phyloP scores from a whole-genome alignment of 1,140 invertebrate species.

The Drosophila ohnishii region DNA sequence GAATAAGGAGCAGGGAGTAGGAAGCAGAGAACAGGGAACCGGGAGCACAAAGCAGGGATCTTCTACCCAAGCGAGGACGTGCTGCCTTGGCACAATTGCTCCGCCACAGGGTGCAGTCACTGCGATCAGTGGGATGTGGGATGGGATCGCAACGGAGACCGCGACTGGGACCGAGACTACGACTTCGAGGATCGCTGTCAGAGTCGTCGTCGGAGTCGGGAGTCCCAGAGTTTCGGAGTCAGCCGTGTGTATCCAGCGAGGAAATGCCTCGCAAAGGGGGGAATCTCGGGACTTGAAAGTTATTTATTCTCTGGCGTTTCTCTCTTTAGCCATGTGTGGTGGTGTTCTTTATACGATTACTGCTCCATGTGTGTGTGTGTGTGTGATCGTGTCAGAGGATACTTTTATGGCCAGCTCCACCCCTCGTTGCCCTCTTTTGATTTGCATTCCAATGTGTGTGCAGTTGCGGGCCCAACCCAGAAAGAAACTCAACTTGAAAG shows the following conservation, averaged over 20 bases:
- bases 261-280: conserved; percentile 53
- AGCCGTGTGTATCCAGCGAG: conserved; percentile 73
- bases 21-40: background rate
- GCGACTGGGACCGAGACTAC: conserved; percentile 7
- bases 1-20: background rate
- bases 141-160: conserved; percentile 23
- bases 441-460: conserved; percentile 79
- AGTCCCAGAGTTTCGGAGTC: conserved; percentile 40
- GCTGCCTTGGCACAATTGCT: conserved; percentile 65
- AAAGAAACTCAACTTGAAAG: conserved; percentile 27
- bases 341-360: background rate
- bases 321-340: conserved; percentile 10
- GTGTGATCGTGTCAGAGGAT: conserved; percentile 62
- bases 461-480: conserved; percentile 65
- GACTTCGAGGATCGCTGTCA: conserved; percentile 32
- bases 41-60: conserved; percentile 25
- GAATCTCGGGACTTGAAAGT: conserved; percentile 54
- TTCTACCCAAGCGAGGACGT: conserved; percentile 67
- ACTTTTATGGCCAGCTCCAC: conserved; percentile 66
- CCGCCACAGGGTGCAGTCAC: conserved; percentile 76
- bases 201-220: conserved; percentile 12
- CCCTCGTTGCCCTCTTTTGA: conserved; percentile 42
- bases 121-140: conserved; percentile 19
- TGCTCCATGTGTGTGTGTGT: conserved; percentile 6
- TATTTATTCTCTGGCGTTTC: conserved; percentile 70